Base-by-base conservation (phyloP, 2,888 invertebrate genomes). In the Lasioglossum malachurum region DNA sequence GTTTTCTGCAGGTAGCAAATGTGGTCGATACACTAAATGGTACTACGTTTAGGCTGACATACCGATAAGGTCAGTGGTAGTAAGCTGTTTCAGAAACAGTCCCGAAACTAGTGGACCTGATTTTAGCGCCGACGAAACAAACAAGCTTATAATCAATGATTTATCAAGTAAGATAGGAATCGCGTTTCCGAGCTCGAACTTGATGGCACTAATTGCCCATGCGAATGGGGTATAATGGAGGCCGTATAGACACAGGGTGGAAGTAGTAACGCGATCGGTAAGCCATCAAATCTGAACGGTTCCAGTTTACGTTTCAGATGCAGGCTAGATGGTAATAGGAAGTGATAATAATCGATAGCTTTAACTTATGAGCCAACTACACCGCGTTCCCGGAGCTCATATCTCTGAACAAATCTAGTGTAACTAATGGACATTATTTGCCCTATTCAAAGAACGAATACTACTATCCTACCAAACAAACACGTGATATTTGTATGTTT, bases 331-430 rank as follows among this genome's bases (percentile, higher is more conserved):
- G 86, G 77, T 87, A 87, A 88, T 87, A 78, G 87, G 86, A 88
- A 88, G 87, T 88, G 89, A 89, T 90, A 88, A 91, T 90, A 87
- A 87, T 83, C 75, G 78, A 76, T 78, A 69, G 71, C 23, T 77
- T 64, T 14, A 35, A 73, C 60, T 86, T 82, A 83, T 35, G 78
- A 75, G 44, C 31, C 44, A 78, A 60, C 35, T 49, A 44, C 64
- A 44, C 38, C 14, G 19, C 19, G 23, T 14, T 19, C 14, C 53
- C 14, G 14, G 2, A 41, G 14, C 16, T 10, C 4, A 19, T 31
- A 41, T 31, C 23, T 31, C 23, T 10, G 14, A 31, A 78, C 46
- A 14, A 67, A 74, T 53, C 49, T 41, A 38, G 41, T 41, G 71
- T n/a, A n/a, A 14, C 71, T n/a, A 71, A 71, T 71, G 2, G 2